Percentiles rank a stretch among this genome's conserved stretches.
phyloP scores from a whole-genome alignment of 2,797 vertebrate species.

The Urophycis tenuis region DNA sequence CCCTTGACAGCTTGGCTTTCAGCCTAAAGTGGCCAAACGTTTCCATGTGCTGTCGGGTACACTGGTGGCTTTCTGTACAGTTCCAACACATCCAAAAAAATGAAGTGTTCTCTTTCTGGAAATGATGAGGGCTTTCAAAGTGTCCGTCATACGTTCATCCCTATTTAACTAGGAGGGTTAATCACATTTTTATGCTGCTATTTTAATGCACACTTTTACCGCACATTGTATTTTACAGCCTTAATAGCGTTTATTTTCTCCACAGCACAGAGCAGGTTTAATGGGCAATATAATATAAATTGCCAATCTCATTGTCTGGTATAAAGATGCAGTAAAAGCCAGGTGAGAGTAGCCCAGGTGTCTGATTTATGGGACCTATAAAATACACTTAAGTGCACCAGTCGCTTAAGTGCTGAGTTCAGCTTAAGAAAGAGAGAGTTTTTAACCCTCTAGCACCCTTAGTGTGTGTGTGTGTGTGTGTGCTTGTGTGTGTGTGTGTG shows the following conservation, averaged over 20 bases:
- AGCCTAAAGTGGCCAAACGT: not conserved
- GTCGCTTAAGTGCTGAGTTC: not conserved
- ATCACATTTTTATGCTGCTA: not conserved
- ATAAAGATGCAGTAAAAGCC: not conserved
- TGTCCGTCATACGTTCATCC: not conserved
- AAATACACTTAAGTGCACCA: not conserved
- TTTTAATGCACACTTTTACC: constrained; percentile 1
- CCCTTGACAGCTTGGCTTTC: not conserved
- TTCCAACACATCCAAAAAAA: not conserved
- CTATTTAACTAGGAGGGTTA: not conserved
- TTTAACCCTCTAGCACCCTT: not conserved
- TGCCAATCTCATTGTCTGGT: not conserved
- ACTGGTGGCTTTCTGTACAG: not conserved
- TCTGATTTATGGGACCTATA: not conserved
- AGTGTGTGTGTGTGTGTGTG: not conserved
- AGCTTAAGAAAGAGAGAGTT: not conserved
- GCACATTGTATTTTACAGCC: not conserved
- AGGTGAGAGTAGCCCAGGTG: not conserved
- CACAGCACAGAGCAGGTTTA: not conserved
- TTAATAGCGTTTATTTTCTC: not conserved
- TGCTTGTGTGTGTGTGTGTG: not conserved
- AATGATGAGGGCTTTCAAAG: not conserved
- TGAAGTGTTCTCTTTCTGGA: not conserved
- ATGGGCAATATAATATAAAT: constrained; percentile 2
- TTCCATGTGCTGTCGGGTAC: not conserved